Evolutionary conservation across 1,140 invertebrate genomes (phyloP), one percentile per base, ranked within the genome.

Genomic region (Ganaspis sp.): DNA sequence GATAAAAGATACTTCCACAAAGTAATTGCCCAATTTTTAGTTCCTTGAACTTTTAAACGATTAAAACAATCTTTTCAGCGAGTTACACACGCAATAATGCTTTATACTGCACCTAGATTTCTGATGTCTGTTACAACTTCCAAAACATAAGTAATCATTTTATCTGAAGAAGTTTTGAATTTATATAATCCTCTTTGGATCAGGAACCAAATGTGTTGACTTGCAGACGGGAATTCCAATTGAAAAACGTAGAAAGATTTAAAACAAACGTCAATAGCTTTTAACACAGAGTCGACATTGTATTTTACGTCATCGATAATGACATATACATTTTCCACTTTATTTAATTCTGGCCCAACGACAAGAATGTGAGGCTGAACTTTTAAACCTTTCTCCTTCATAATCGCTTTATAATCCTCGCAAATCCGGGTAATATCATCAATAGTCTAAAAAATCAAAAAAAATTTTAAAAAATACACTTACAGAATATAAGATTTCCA

Each of bases 291-390:
- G 1, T 42, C 6, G 0, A 74, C 23, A 45, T 74, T 37, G 19
- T 78, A 74, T 6, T 71, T 34, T 11, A 72, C 21, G 15, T 34
- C 11, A 72, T 78, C 73, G n/a, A 79, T 54, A 5, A 37, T 19
- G 4, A 79, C 70, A 29, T 58, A 73, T 12, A 42, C 40, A 4
- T 29, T 29, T n/a, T 29, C 12, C 2, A 74, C 40, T 0, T 23
- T 17, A 15, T 12, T 17, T 4, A 73, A 9, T 40, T 69, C 72
- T n/a, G 53, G 34, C 29, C 78, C 78, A n/a, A 80, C 72, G 17
- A 72, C 74, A 5, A 79, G 37, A 12, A 75, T 76, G 21, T 70
- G 72, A 12, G 78, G 78, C 49, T 79, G 78, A 9, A 79, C 54
- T 8, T 73, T 72, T 9, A 73, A 53, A 1, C 9, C 45, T 53